phyloP scores from a whole-genome alignment of 2,797 vertebrate species.

The Betta splendens region DNA sequence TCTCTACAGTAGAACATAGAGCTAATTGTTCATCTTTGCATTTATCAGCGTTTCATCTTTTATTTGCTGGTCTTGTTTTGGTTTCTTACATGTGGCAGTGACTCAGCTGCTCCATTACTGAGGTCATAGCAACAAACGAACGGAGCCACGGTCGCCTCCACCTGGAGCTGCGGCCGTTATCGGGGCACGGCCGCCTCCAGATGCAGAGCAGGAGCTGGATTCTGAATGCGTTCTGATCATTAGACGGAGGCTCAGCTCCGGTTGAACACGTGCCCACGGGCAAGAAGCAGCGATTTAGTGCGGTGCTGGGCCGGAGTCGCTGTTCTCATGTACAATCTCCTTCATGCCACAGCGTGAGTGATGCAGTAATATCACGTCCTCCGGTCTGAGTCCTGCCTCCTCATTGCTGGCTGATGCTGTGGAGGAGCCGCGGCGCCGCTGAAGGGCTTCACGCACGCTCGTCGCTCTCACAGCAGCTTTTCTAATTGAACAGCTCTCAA shows the following conservation, averaged over 20 bases:
- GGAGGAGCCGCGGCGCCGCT: conserved; percentile 15
- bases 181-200: background rate
- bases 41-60: no score
- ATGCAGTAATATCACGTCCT: conserved; percentile 8
- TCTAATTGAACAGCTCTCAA: conserved; percentile 25
- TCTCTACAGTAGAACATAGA: no score
- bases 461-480: conserved; percentile 28
- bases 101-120: conserved; percentile 1
- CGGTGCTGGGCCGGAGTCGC: conserved; percentile 1
- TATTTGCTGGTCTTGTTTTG: background rate
- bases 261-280: background rate
- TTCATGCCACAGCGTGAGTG: background rate
- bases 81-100: background rate
- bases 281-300: conserved; percentile 14
- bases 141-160: background rate
- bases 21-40: no score
- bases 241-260: background rate
- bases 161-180: background rate
- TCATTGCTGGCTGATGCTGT: conserved; percentile 9
- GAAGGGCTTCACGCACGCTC: conserved; percentile 36
- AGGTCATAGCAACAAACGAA: conserved; percentile 10
- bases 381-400: conserved; percentile 2
- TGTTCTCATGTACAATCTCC: conserved; percentile 1
- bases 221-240: conserved; percentile 11
- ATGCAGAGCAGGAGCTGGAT: background rate